A percentile compares a stretch with the other conserved stretches of the same genome.
phyloP scores from a whole-genome alignment of 2,888 invertebrate genomes.

The Cheilosia grossa region DNA sequence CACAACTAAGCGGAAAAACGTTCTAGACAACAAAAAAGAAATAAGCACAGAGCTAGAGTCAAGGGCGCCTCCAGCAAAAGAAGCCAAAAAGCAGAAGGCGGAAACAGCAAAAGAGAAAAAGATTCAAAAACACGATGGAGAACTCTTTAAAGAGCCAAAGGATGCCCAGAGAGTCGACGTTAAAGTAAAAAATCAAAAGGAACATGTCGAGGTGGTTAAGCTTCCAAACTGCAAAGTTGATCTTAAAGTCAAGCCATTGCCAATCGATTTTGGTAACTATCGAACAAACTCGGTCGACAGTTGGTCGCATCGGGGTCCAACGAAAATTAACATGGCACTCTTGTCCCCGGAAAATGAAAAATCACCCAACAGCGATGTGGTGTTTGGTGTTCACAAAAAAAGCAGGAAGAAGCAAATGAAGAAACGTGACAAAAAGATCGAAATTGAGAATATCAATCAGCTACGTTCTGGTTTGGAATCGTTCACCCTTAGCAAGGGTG shows the following conservation, averaged over 20 bases:
- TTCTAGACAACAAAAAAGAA: conserved; percentile 70
- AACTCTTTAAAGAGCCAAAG: conserved; percentile 26
- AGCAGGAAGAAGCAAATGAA: conserved; percentile 76
- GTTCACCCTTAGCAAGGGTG: conserved; percentile 81
- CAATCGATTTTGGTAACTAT: conserved; percentile 56
- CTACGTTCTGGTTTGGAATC: conserved; percentile 81
- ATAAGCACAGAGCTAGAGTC: conserved; percentile 33
- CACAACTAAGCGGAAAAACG: conserved; percentile 81
- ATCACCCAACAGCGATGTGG: conserved; percentile 55
- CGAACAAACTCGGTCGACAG: conserved; percentile 59
- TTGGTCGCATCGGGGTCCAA: conserved; percentile 48
- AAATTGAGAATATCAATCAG: conserved; percentile 81
- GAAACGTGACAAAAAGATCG: conserved; percentile 78
- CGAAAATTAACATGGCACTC: conserved; percentile 13
- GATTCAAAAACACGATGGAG: conserved; percentile 30
- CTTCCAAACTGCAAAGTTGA: conserved; percentile 15
- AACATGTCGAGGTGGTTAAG: conserved; percentile 42
- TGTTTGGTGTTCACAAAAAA: conserved; percentile 57
- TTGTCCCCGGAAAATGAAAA: conserved; percentile 55
- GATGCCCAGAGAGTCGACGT: conserved; percentile 43
- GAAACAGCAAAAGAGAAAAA: conserved; percentile 73
- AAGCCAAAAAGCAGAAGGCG: conserved; percentile 74
- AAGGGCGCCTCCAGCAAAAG: conserved; percentile 40
- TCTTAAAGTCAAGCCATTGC: conserved; percentile 35
- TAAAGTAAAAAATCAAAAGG: conserved; percentile 40